These are phyloP conservation scores for Pangasius djambal DNA, from an alignment of 2,797 vertebrate species.

Conservation along the genomic window DNA sequence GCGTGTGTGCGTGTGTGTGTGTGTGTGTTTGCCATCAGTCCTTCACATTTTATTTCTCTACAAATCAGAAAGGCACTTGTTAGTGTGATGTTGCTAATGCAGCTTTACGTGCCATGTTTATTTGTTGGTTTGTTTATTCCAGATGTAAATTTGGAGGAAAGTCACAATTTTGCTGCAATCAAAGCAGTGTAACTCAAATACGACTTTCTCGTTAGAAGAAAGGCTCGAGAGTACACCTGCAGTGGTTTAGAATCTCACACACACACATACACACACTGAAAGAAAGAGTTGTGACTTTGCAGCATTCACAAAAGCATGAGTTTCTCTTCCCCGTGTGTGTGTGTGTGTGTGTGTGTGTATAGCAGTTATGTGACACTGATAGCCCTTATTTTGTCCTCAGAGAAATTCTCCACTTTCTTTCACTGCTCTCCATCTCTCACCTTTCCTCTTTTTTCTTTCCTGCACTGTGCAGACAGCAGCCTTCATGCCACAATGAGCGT, in stretches of 20 bases:
- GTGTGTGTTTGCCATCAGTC: neutral
- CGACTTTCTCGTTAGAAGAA: neutral
- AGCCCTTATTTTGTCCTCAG: conserved; percentile 64
- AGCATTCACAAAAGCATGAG: conserved; percentile 3
- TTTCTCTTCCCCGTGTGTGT: neutral
- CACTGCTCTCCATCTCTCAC: conserved; percentile 32
- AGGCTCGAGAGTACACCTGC: neutral
- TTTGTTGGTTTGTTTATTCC: neutral
- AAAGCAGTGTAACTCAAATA: neutral
- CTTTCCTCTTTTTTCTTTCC: conserved; percentile 39
- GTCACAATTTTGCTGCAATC: neutral
- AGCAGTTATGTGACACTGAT: conserved; percentile 68
- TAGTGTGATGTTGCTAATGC: neutral
- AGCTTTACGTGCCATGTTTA: neutral
- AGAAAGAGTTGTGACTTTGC: too few species aligned
- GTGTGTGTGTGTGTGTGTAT: conserved; percentile 19
- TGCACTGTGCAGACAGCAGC: conserved; percentile 55
- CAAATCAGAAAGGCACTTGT: neutral
- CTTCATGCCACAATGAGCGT: conserved; percentile 54
- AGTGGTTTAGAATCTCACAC: neutral
- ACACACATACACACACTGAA: neutral
- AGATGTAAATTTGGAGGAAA: neutral
- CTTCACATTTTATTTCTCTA: neutral
- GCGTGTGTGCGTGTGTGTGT: too few species aligned
- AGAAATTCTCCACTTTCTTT: conserved; percentile 56